These are phyloP conservation scores for Tragulus kanchil DNA, from an alignment of 2,113 vertebrate species.

Conservation along the genomic window DNA sequence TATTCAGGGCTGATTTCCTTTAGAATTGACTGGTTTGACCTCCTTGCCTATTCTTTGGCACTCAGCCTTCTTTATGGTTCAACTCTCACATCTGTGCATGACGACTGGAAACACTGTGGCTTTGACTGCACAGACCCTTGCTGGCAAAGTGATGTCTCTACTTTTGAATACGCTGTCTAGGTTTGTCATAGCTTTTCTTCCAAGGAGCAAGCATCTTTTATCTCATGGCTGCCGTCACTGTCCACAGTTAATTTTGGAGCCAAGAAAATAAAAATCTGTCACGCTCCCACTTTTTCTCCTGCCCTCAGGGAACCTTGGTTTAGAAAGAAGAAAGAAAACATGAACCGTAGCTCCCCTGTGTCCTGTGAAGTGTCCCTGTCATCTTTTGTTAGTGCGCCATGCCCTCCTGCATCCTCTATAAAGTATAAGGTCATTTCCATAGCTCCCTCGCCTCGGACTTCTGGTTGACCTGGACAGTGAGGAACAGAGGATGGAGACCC, in stretches of 20 bases:
- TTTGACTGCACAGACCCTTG: too few relatives aligned
- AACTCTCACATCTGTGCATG: too few relatives aligned
- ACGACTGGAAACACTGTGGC: too few relatives aligned
- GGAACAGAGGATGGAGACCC: not conserved
- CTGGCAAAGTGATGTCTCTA: not conserved
- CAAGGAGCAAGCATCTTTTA: not conserved
- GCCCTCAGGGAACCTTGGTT: too few relatives aligned
- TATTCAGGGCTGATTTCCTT: not conserved
- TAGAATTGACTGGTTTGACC: not conserved
- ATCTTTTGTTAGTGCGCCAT: not conserved
- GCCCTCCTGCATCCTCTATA: too few relatives aligned
- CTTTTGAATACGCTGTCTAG: not conserved
- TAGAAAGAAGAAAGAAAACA: not conserved
- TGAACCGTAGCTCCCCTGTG: rapidly evolving
- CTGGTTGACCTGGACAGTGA: not conserved
- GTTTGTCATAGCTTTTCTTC: not conserved
- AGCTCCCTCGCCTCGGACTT: not conserved
- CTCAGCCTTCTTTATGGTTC: too few relatives aligned
- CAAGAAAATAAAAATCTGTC: not conserved
- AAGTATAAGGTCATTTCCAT: rapidly evolving
- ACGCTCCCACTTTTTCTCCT: not conserved
- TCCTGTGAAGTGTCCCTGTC: rapidly evolving
- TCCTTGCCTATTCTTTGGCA: not conserved
- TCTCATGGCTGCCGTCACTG: not conserved
- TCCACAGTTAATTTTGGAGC: not conserved